phyloP scores from a whole-genome alignment of 2,113 vertebrate species.

The Percopsis transmontana region DNA sequence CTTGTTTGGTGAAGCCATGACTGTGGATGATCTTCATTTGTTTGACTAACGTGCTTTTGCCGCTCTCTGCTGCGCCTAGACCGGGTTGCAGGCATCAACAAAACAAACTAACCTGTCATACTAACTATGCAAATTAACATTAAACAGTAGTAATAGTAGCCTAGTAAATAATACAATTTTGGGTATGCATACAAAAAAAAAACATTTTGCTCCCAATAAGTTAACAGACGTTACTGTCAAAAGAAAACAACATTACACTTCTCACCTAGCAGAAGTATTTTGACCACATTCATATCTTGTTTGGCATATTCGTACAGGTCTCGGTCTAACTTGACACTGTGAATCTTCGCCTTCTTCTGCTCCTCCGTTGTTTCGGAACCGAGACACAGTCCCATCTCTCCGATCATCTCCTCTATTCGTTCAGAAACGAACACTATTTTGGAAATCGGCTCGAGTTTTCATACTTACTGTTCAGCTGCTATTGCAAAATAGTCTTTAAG shows the following conservation, averaged over 20 bases:
- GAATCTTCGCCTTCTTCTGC: slow-evolving; percentile 72
- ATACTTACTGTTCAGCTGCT: neutral
- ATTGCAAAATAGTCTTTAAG: neutral
- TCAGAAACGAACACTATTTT: slow-evolving; percentile 19
- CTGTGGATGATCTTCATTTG: slow-evolving; percentile 85
- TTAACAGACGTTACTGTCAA: neutral
- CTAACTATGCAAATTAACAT: neutral
- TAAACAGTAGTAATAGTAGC: neutral
- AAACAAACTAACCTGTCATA: neutral
- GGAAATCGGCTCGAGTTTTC: neutral
- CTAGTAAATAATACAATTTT: too few relatives aligned
- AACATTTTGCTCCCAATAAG: neutral
- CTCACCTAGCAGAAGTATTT: slow-evolving; percentile 80
- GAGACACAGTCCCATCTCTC: slow-evolving; percentile 79
- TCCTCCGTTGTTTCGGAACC: slow-evolving; percentile 78
- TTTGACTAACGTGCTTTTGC: slow-evolving; percentile 82
- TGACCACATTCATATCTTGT: slow-evolving; percentile 78
- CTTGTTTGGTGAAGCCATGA: slow-evolving; percentile 77
- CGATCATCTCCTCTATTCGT: slow-evolving; percentile 56
- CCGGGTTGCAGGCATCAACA: neutral
- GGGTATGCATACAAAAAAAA: too few relatives aligned
- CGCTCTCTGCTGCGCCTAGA: slow-evolving; percentile 79
- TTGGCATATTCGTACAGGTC: slow-evolving; percentile 76
- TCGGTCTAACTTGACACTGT: slow-evolving; percentile 73
- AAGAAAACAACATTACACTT: neutral